Evolutionary conservation across 2,888 invertebrate species (phyloP).

Genomic region (Drosophila merina): DNA sequence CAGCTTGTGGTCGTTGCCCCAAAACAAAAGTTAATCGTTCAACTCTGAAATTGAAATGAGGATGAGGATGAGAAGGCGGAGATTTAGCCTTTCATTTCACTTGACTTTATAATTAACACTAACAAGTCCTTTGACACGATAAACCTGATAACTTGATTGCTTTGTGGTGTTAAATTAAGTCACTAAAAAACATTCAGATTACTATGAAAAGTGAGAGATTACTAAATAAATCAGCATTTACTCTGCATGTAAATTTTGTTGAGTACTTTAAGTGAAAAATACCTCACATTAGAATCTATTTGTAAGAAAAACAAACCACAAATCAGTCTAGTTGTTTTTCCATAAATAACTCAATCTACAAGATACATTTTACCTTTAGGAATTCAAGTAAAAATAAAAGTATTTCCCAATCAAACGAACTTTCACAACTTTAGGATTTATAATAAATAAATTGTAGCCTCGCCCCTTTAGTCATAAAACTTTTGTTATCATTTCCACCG

Average conservation of each 20-base stretch:
- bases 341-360: not conserved
- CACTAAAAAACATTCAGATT: not conserved
- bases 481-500: constrained; percentile 10
- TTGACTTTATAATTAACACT: constrained; percentile 10
- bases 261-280: not conserved
- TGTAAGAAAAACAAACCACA: not conserved
- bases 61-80: constrained; percentile 4
- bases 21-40: constrained; percentile 39
- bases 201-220: not conserved
- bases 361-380: not conserved
- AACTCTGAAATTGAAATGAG: constrained; percentile 23
- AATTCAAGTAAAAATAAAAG: not conserved
- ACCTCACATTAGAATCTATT: not conserved
- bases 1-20: constrained; percentile 52
- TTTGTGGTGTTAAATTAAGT: constrained; percentile 1
- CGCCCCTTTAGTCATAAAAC: not conserved
- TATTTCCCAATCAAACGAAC: constrained; percentile 6
- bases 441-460: constrained; percentile 1
- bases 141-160: constrained; percentile 13
- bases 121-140: constrained; percentile 31
- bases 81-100: constrained; percentile 11
- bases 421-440: not conserved
- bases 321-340: constrained; percentile 3
- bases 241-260: no score
- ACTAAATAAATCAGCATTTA: not conserved